phyloP scores from a whole-genome alignment of 2,113 vertebrate species.

The Alosa alosa region DNA sequence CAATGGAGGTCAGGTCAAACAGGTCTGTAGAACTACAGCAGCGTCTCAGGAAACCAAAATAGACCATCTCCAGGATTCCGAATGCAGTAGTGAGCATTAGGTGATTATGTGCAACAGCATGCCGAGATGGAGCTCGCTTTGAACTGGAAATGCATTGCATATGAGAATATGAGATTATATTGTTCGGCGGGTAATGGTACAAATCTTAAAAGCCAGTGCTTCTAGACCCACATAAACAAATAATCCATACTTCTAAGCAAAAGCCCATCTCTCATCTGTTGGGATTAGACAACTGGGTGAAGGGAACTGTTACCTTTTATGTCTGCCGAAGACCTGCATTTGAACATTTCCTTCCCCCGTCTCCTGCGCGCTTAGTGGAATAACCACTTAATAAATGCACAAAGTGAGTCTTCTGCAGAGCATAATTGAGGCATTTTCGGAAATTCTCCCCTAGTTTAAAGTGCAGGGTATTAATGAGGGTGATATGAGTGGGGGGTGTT shows the following conservation, averaged over 20 bases:
- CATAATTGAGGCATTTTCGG: conserved; percentile 52
- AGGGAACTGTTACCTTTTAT: conserved; percentile 74
- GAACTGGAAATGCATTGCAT: conserved; percentile 72
- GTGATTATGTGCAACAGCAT: conserved; percentile 76
- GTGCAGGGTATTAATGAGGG: conserved; percentile 54
- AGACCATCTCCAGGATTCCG: conserved; percentile 59
- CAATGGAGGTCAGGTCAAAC: conserved; percentile 59
- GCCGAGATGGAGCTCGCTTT: conserved; percentile 68
- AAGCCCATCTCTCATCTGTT: conserved; percentile 70
- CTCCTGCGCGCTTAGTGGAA: conserved; percentile 51
- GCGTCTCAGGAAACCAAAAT: conserved; percentile 57
- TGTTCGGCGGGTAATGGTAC: conserved; percentile 46
- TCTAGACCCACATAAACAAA: conserved; percentile 68
- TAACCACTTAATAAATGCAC: conserved; percentile 55
- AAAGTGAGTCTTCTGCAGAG: conserved; percentile 40
- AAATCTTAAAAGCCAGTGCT: conserved; percentile 68
- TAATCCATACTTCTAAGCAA: conserved; percentile 67
- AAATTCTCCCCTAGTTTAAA: conserved; percentile 45
- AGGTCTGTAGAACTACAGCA: conserved; percentile 49
- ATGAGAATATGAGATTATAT: conserved; percentile 57
- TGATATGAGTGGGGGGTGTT: conserved; percentile 31
- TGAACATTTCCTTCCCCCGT: conserved; percentile 21
- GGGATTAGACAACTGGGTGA: conserved; percentile 64
- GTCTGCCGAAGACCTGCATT: conserved; percentile 52
- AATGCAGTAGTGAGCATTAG: conserved; percentile 58